These are phyloP conservation scores for Samia ricini DNA, from an alignment of 1,140 invertebrate species.

Conservation along the genomic window DNA sequence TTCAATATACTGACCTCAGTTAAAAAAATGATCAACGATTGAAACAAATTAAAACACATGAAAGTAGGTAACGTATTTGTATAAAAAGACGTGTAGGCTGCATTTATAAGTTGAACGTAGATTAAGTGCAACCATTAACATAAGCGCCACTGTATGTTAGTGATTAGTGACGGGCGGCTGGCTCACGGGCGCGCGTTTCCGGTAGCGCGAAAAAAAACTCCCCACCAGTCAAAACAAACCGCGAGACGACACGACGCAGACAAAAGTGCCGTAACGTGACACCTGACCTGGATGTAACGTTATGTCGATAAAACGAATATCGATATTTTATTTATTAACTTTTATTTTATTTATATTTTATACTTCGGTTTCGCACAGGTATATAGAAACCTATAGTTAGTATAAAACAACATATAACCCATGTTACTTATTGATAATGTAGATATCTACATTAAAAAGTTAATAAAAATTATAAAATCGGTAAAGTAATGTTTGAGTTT, in stretches of 20 bases:
- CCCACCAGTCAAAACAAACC: constrained; percentile 9
- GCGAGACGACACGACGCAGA: neutral
- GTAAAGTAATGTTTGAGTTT: too few species aligned
- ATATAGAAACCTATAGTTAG: too few species aligned
- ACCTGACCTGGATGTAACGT: neutral
- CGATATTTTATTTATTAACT: neutral
- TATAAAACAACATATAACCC: too few species aligned
- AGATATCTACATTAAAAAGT: too few species aligned
- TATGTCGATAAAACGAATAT: neutral
- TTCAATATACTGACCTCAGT: too few species aligned
- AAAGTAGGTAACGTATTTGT: neutral
- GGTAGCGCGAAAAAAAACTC: constrained; percentile 7
- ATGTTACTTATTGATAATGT: too few species aligned
- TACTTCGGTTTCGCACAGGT: too few species aligned
- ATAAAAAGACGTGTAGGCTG: neutral
- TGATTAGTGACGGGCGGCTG: constrained; percentile 14
- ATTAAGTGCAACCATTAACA: constrained; percentile 6
- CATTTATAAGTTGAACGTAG: neutral
- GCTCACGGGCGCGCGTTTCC: constrained; percentile 10
- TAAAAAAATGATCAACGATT: too few species aligned
- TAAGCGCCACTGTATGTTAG: constrained; percentile 6
- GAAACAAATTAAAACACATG: neutral
- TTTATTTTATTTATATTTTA: too few species aligned
- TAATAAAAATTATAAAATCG: too few species aligned
- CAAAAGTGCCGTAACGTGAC: constrained; percentile 1